Base-by-base conservation (phyloP, 2,113 vertebrate species). In the Antidorcas marsupialis region DNA sequence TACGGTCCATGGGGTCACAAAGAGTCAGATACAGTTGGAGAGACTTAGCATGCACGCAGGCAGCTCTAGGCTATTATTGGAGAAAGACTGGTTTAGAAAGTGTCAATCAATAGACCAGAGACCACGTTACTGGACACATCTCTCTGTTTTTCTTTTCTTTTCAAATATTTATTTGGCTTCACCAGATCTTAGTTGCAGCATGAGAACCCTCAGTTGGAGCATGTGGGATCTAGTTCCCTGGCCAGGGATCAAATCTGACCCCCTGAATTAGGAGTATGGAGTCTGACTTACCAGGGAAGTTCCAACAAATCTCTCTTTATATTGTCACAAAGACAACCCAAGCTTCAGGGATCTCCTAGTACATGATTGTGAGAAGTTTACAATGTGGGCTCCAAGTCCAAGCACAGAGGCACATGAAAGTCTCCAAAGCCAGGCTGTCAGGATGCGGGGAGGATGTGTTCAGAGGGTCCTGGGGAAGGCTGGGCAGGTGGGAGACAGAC, bases 31-130 rank as follows among this genome's bases (percentile, higher is more conserved):
- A 39, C 0, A 2, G 6, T 19, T 71, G 67, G 3, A 74, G 67
- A 71, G n/a, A 39, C 19, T 39, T 71, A 23, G 67, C n/a, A 36
- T 0, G 4, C 67, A 39, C 0, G 1, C 67, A 25, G 0, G 0
- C 33, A 23, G n/a, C 67, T 74, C n/a, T 39, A 71, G 67, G 23
- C 67, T 74, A 39, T 74, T 23, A 39, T 23, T 12, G n/a, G 67
- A 71, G 10, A 71, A 50, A 30, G 5, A 15, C 7, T 15, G 2
- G 13, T 95, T n/a, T 55, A 53, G 55, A 60, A 1, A 4, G 3
- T 47, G 50, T 50, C 33, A 45, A 25, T 50, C 25, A 33, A 85
- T 0, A 8, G n/a, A 62, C 4, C 25, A 14, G 27, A 39, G 81
- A 21, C 45, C 23, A 16, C 67, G 36, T 1, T n/a, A 62, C 9